Conservation (phyloP, 2,888 invertebrate species). For the Zelleria hepariella region DNA sequence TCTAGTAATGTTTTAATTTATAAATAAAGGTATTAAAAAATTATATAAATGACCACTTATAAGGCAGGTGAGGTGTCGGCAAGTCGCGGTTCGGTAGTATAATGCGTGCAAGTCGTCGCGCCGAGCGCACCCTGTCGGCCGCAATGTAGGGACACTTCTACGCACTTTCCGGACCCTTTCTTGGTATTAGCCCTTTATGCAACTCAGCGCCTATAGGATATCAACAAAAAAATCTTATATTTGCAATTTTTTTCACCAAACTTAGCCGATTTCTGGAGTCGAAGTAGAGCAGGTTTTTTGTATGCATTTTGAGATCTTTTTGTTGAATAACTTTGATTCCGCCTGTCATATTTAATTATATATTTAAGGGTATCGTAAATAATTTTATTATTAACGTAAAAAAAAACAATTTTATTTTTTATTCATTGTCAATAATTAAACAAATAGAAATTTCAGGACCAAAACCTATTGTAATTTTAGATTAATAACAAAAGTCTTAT, state of each 20-base stretch:
- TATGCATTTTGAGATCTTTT: neutral
- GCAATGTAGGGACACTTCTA: conserved; percentile 56
- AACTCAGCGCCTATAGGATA: conserved; percentile 62
- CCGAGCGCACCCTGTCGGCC: conserved; percentile 40
- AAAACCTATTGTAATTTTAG: no score
- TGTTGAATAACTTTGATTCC: neutral
- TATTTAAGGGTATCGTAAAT: neutral
- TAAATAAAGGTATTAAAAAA: no score
- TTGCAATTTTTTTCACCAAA: conserved; percentile 38
- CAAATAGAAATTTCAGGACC: no score
- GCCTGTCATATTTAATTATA: neutral
- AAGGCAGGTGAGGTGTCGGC: no score
- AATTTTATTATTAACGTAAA: neutral
- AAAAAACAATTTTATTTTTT: no score
- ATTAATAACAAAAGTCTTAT: no score
- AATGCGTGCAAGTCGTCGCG: neutral
- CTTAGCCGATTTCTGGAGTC: conserved; percentile 32
- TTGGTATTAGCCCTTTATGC: conserved; percentile 40
- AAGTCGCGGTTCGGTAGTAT: neutral
- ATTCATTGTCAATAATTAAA: no score
- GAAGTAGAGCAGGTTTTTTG: neutral
- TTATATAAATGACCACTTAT: no score
- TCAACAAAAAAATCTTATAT: conserved; percentile 49
- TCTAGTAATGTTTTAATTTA: no score
- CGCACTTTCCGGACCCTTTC: conserved; percentile 42